A percentile compares a stretch with the other conserved stretches of the same genome.
These are phyloP conservation scores for Acrocera orbiculus DNA, from an alignment of 2,888 invertebrate genomes.

Conservation along the genomic window DNA sequence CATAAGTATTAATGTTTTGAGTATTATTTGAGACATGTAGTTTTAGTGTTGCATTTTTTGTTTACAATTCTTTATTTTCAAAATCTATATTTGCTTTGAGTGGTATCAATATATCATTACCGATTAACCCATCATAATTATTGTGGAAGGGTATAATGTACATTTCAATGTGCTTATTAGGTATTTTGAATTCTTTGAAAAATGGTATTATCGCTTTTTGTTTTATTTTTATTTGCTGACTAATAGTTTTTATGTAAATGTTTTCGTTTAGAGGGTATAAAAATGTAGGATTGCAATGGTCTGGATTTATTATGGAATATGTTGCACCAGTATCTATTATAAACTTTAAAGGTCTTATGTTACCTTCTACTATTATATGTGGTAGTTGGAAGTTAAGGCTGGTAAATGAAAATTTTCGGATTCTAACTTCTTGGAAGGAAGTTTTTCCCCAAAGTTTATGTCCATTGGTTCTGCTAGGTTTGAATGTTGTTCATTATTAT, in stretches of 20 bases:
- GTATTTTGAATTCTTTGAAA: conserved; percentile 2
- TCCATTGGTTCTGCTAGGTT: too few relatives aligned
- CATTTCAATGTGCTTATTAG: neutral
- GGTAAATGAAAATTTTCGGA: too few relatives aligned
- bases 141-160: conserved; percentile 2
- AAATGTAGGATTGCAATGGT: neutral
- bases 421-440: too few relatives aligned
- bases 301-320: conserved; percentile 1
- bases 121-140: conserved; percentile 3
- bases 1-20: neutral
- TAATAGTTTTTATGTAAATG: neutral
- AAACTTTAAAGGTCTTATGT: neutral
- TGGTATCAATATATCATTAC: conserved; percentile 2
- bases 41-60: neutral
- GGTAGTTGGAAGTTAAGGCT: too few relatives aligned
- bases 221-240: neutral
- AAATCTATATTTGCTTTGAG: neutral
- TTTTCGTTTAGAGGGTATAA: neutral
- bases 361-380: conserved; percentile 2
- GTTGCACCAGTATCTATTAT: too few relatives aligned
- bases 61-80: neutral
- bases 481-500: too few relatives aligned
- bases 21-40: neutral
- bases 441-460: too few relatives aligned
- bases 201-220: conserved; percentile 3